Conservation (phyloP, 1,140 invertebrate genomes). For the Solenopsis fugax region DNA sequence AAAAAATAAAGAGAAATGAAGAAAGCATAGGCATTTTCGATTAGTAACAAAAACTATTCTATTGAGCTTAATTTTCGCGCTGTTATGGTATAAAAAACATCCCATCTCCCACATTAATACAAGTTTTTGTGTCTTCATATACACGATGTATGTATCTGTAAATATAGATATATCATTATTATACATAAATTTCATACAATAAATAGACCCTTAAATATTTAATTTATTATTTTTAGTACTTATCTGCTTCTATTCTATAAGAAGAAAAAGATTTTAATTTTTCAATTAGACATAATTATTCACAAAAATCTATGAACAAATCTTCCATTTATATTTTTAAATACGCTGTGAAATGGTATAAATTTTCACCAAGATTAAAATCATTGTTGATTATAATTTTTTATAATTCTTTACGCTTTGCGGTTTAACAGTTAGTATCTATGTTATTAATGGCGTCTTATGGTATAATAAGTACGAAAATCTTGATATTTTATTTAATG, state of each 20-base stretch:
- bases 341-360: slow-evolving; percentile 22
- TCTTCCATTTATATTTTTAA: neutral
- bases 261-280: too few relatives aligned
- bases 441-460: slow-evolving; percentile 7
- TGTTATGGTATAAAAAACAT: too few relatives aligned
- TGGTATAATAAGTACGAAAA: neutral
- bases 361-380: slow-evolving; percentile 6
- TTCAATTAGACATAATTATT: neutral
- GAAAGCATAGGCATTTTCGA: too few relatives aligned
- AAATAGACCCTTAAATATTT: too few relatives aligned
- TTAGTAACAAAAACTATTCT: too few relatives aligned
- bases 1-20: too few relatives aligned
- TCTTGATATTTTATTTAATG: neutral
- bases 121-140: too few relatives aligned
- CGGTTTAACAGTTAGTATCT: neutral
- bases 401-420: neutral
- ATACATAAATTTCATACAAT: too few relatives aligned
- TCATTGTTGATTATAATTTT: slow-evolving; percentile 6
- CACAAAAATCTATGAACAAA: neutral
- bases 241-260: neutral
- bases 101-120: too few relatives aligned
- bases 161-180: too few relatives aligned
- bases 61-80: too few relatives aligned
- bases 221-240: neutral
- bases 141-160: too few relatives aligned